A percentile compares a stretch with the other conserved stretches of the same genome.
phyloP scores from a whole-genome alignment of 2,888 invertebrate genomes.

The Cinara cedri region DNA sequence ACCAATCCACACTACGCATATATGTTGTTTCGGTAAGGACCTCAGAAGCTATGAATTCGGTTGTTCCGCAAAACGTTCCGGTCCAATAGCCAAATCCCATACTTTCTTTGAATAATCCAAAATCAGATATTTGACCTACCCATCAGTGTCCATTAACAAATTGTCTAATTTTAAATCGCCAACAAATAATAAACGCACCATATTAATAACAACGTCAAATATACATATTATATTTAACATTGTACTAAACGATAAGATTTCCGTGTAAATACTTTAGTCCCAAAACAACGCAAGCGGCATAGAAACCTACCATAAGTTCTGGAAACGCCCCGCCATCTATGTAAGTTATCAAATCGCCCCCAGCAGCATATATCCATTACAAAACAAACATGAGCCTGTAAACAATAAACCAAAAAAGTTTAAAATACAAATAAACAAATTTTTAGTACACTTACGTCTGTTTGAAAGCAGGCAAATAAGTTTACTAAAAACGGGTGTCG shows the following conservation, averaged over 20 bases:
- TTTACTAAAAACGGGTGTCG: constrained; percentile 99
- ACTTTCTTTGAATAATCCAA: constrained; percentile 97
- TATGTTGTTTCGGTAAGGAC: constrained; percentile 98
- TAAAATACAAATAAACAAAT: neutral
- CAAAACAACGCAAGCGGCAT: constrained; percentile 98
- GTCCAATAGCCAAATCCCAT: constrained; percentile 99
- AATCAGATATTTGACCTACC: constrained; percentile 99
- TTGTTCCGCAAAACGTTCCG: constrained; percentile 98
- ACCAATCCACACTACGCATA: constrained; percentile 99
- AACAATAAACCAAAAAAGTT: neutral
- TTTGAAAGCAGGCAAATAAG: constrained; percentile 98
- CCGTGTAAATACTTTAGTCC: constrained; percentile 99
- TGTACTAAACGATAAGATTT: constrained; percentile 82
- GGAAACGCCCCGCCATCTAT: constrained; percentile 99
- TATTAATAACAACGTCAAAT: constrained; percentile 18
- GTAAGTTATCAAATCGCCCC: constrained; percentile 99
- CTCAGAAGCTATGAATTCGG: constrained; percentile 97
- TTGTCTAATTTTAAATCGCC: constrained; percentile 98
- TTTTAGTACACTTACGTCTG: constrained; percentile 70
- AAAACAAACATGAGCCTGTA: constrained; percentile 93
- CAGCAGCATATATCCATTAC: constrained; percentile 99
- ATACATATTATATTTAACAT: neutral
- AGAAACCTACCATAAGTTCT: constrained; percentile 97
- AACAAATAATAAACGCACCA: constrained; percentile 59
- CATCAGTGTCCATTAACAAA: constrained; percentile 94